Evolutionary conservation across 2,797 vertebrate genomes (phyloP).

Genomic region (Cossypha polioptera): DNA sequence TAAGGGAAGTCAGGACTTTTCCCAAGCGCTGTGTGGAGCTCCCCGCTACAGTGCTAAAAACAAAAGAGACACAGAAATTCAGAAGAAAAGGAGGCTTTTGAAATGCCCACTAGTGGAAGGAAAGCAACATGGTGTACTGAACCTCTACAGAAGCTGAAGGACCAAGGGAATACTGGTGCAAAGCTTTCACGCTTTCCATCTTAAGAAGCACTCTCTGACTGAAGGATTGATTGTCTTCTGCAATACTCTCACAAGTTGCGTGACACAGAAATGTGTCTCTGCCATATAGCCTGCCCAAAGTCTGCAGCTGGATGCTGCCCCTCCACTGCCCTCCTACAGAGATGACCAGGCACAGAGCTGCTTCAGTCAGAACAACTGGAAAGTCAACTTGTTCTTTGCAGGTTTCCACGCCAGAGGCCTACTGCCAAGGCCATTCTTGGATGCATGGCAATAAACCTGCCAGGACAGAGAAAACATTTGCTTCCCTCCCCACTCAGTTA

Average conservation of each 20-base stretch:
- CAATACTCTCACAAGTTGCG: background rate
- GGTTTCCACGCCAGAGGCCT: background rate
- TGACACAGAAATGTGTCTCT: background rate
- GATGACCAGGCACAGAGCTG: background rate
- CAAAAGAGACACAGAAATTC: background rate
- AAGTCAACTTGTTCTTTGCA: background rate
- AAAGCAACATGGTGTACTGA: background rate
- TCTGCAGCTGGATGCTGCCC: background rate
- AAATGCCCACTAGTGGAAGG: background rate
- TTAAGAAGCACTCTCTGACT: background rate
- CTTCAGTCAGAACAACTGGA: background rate
- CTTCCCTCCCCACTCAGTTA: background rate
- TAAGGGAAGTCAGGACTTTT: background rate
- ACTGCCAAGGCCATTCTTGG: background rate
- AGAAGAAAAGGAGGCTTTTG: background rate
- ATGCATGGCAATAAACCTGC: background rate
- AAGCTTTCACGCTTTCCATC: background rate
- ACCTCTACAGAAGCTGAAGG: background rate
- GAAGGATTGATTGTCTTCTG: background rate
- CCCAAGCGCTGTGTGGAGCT: rapidly evolving
- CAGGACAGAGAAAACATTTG: background rate
- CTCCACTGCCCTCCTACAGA: background rate
- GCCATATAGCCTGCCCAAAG: background rate
- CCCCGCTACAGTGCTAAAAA: background rate
- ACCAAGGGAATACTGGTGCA: background rate